A percentile compares a stretch with the other conserved stretches of the same genome.
Evolutionary conservation across 2,888 invertebrate genomes (phyloP).

Genomic region (Lacanobia oleracea): DNA sequence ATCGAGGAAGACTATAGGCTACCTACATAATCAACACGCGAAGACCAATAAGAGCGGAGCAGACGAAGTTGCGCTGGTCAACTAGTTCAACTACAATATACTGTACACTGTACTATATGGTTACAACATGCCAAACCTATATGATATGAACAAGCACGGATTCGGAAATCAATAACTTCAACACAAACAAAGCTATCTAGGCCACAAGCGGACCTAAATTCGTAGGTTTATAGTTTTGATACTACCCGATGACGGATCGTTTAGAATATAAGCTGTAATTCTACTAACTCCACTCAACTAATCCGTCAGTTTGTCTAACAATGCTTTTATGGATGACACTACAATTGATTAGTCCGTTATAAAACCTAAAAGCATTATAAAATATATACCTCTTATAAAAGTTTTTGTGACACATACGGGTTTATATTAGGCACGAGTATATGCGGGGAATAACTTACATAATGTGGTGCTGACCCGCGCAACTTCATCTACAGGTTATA

Average conservation of each 20-base stretch:
- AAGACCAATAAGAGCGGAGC: no score
- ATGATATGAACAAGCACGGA: constrained; percentile 2
- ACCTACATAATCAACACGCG: no score
- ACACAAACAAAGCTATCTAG: constrained; percentile 39
- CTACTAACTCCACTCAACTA: not conserved
- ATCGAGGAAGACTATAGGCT: no score
- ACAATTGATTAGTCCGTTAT: constrained; percentile 4
- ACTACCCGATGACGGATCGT: constrained; percentile 12
- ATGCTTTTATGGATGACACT: not conserved
- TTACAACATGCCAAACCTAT: not conserved
- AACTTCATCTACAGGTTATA: no score
- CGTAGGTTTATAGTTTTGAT: constrained; percentile 21
- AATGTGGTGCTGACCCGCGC: no score
- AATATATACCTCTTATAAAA: not conserved
- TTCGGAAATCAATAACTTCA: constrained; percentile 42
- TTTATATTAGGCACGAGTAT: not conserved
- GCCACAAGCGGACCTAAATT: constrained; percentile 25
- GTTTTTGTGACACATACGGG: not conserved
- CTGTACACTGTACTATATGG: no score
- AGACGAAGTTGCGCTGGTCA: no score
- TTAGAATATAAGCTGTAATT: constrained; percentile 32
- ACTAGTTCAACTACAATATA: no score
- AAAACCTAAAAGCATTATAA: constrained; percentile 29
- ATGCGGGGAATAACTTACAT: no score
- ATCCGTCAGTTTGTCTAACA: constrained; percentile 38